Base-by-base conservation (phyloP, 2,113 vertebrate species). In the Sinocyclocheilus anophthalmus region DNA sequence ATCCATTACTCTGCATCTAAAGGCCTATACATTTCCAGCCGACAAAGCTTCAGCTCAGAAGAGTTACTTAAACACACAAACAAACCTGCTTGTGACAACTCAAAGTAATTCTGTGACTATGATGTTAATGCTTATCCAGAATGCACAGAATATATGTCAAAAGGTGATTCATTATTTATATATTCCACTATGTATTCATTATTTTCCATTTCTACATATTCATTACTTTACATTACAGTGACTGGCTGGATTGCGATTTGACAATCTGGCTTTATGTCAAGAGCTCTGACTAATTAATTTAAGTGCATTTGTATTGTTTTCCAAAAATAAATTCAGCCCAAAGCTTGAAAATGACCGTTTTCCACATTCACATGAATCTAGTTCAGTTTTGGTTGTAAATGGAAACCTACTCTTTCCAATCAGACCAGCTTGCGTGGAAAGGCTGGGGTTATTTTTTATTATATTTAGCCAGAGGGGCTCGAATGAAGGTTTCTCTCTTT, bases 391-490 rank as follows among this genome's bases (percentile, higher is more conserved):
- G 8, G 76, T 20, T 57, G 76, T 57, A 78, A 75, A 75, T 48
- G 50, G 73, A 76, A 76, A 50, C 73, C 72, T 76, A 26, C 50
- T 78, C 26, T 78, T 78, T 78, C 76, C 78, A 61, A 42, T 63
- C 59, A 81, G 13, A 73, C 22, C 11, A 14, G 80, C 70, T 55
- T 37, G 24, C n/a, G 9, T 83, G 50, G 81, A 69, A 65, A 53
- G 37, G 63, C 53, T 80, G 26, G 9, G 42, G 67, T 81, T 84
- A 53, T 84, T 26, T 59, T 59, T 72, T 18, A 77, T 50, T 80
- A 83, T 39, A 26, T 89, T 70, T 70, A 39, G 61, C 50, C 37
- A 48, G 75, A 80, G 55, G 70, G 70, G 70, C 24, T 85, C 81
- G 42, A 85, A 37, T 85, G 69, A 73, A 63, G 65, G n/a, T 42